phyloP scores from a whole-genome alignment of 2,113 vertebrate genomes.

The Stercorarius parasiticus region DNA sequence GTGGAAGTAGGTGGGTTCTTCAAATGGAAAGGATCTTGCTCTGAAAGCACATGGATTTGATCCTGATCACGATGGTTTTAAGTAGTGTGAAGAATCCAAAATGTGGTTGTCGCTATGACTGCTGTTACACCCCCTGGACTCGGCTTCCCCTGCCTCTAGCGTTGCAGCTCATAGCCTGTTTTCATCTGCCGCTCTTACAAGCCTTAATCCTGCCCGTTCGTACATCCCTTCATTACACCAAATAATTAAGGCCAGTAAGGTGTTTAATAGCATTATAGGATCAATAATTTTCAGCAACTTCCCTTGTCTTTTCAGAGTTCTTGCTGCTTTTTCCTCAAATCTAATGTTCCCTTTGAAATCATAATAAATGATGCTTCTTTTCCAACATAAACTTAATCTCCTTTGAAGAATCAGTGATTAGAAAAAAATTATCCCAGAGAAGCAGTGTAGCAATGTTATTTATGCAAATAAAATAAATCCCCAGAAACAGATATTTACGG shows the following conservation, averaged over 20 bases:
- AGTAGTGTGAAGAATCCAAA: neutral
- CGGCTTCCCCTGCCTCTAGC: neutral
- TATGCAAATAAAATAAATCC: neutral
- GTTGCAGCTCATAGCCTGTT: neutral
- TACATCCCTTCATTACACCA: neutral
- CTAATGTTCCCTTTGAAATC: neutral
- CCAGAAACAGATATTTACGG: neutral
- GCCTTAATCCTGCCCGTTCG: neutral
- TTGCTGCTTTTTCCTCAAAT: neutral
- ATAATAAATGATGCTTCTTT: neutral
- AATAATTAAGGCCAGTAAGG: neutral
- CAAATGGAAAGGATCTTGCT: neutral
- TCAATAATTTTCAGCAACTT: neutral
- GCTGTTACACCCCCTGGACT: accelerated
- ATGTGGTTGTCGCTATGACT: accelerated
- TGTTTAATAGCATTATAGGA: neutral
- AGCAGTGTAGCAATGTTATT: neutral
- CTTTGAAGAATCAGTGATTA: neutral
- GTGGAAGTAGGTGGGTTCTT: neutral
- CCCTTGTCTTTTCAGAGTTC: neutral
- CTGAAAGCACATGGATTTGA: neutral
- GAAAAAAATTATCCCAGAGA: neutral
- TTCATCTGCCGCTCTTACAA: neutral
- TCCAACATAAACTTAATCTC: neutral
- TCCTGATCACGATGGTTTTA: neutral